Evolutionary conservation across 2,888 invertebrate genomes (phyloP), one percentile per base, ranked within the genome.

Genomic region (Dastarcus helophoroides): DNA sequence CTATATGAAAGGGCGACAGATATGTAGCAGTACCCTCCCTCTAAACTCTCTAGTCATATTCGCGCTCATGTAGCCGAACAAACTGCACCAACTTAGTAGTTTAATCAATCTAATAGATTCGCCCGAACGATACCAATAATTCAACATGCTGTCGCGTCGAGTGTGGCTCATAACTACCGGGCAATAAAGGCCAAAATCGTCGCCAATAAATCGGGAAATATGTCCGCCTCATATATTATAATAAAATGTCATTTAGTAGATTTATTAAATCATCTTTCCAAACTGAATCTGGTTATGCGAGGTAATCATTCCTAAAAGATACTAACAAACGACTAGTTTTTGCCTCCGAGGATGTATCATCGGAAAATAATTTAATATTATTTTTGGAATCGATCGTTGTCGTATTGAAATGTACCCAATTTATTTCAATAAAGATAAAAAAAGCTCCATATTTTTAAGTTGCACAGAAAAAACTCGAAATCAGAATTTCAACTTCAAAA

Each of bases 171-270:
- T 17, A 17, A 17, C 6, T 6, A 17, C 6, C 6, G 19, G 19
- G 19, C 6, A 17, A 17, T 17, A 17, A 17, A 17, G 19, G n/a
- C 19, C 19, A 17, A n/a, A 17, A 17, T 17, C 6, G 19, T n/a
- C 19, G n/a, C n/a, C n/a, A n/a, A 45, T 46, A 44, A 45, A 48
- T 46, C 42, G 41, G 38, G 33, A 50, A 54, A 54, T 56, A 55
- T 55, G 53, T 53, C 51, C 36, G 34, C 40, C 48, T 53, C 48
- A 54, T 61, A 57, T 54, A 60, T 61, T 56, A 58, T 57, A 54
- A 60, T 61, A 60, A 60, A 60, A 57, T 50, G 61, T 61, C 61
- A 56, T 56, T 58, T 56, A 53, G 50, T 54, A 56, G 57, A 61
- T 60, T 59, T 60, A 59, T 61, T 58, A 56, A 57, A 59, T 57